A percentile compares a stretch with the other conserved stretches of the same genome.
phyloP scores from a whole-genome alignment of 2,888 invertebrate genomes.

The Acanthacorydalis orientalis region DNA sequence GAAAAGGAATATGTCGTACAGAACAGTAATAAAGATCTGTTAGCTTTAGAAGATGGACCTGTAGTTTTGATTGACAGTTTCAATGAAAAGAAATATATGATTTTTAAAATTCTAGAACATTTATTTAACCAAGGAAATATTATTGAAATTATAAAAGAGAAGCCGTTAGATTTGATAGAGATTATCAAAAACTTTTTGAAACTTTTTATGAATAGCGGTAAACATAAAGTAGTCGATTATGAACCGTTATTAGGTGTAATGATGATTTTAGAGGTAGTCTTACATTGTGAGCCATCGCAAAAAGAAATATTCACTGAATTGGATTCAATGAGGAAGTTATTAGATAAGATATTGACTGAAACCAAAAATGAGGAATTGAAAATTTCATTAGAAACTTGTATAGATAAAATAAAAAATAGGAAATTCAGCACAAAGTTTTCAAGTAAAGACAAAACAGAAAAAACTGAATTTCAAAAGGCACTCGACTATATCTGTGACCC shows the following conservation, averaged over 20 bases:
- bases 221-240: constrained; percentile 23
- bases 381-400: constrained; percentile 14
- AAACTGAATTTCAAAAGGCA: constrained; percentile 36
- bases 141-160: constrained; percentile 25
- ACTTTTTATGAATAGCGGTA: constrained; percentile 11
- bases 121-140: constrained; percentile 30
- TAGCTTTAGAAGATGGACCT: constrained; percentile 2
- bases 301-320: constrained; percentile 17
- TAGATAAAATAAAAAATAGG: constrained; percentile 8
- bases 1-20: constrained; percentile 6
- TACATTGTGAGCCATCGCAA: not conserved
- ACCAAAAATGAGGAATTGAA: constrained; percentile 17
- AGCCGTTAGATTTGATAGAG: constrained; percentile 27
- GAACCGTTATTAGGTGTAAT: constrained; percentile 29
- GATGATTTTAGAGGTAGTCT: constrained; percentile 22
- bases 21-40: constrained; percentile 1
- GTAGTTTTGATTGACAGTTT: not conserved
- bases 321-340: constrained; percentile 17
- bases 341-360: constrained; percentile 15
- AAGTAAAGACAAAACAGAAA: constrained; percentile 4
- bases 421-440: not conserved
- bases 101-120: constrained; percentile 33
- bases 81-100: constrained; percentile 21
- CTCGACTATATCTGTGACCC: constrained; percentile 50
- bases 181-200: constrained; percentile 31